Evolutionary conservation across 1,140 invertebrate species (phyloP), one percentile per base, ranked within the genome.

Genomic region (Drosophila orosa): DNA sequence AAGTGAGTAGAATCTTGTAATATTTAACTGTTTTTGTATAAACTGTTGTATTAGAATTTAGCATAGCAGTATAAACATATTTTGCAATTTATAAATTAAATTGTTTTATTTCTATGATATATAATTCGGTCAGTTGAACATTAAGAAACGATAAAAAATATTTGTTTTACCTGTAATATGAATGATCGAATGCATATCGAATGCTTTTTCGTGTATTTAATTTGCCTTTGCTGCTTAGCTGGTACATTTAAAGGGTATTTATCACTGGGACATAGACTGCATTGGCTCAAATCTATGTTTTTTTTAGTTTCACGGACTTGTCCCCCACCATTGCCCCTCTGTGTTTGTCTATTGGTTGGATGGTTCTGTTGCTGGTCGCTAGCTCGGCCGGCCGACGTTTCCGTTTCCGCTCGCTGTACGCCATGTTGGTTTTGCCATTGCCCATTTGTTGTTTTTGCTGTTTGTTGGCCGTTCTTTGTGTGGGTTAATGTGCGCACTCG

Each of bases 401-500:
- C 84, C 85, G 84, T 84, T 89, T 89, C 84, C 84, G 84, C 65
- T 78, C 65, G 54, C 62, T 80, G 76, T 89, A 74, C 73, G 84
- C 84, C 84, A 87, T 84, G 84, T 84, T 90, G 85, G 77, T 89
- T 89, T 89, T 89, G 73, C 63, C 55, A 59, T 58, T 52, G 52
- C 57, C 52, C 55, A 73, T 59, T 77, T 69, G 67, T 80, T 85
- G 60, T 66, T 77, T 35, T 17, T 80, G 56, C 79, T 62, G 62
- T 78, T 50, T 75, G 47, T 57, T 62, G 35, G 44, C 29, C 33
- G 47, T 74, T 62, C 44, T 76, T 63, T 80, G 66, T 82, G 74
- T 86, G 71, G 63, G 73, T 80, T 89, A 87, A 87, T 89, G 80
- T 89, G 84, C 80, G 85, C 85, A 90, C 77, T 89, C 85, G 77